Evolutionary conservation across 2,113 vertebrate genomes (phyloP), one percentile per base, ranked within the genome.

Genomic region (Phylloscopus trochilus): DNA sequence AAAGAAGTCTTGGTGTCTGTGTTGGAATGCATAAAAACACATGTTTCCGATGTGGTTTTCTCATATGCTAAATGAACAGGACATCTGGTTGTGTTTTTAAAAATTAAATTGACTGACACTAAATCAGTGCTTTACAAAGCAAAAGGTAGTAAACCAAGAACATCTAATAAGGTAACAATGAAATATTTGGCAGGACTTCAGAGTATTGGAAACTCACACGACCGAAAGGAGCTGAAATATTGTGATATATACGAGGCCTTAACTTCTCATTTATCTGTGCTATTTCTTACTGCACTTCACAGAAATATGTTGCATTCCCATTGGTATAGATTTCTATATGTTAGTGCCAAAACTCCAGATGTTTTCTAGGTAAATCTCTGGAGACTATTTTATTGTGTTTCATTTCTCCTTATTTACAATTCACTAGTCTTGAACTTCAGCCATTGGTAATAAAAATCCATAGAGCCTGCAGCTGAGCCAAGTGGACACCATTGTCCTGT

Each of bases 31-130:
- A 80, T 35, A 53, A 93, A 95, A 77, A n/a, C 90, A 95, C 39
- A 90, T 93, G 91, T 94, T 97, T 84, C 72, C 9, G 11, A 86
- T 88, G 95, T 11, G 94, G 94, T 87, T 96, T 96, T 93, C 90
- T 96, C 84, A 20, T 91, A 88, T 67, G 70, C 58, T 90, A 92
- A 97, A 96, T 94, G 83, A 95, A 64, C 70, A 74, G 70, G 77
- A 88, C 93, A 96, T 97, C 89, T 97, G 96, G 94, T 89, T 97
- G 80, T 90, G 88, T 77, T 96, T 96, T 95, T 37, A 35, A 88
- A 90, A 94, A 88, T 94, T 41, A 96, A 97, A 95, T 95, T 92
- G 94, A 93, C 46, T 90, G 81, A 87, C 85, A 92, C 75, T 94
- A 95, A 96, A 92, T 96, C 96, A 96, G 85, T 46, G 64, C 67